A percentile compares a stretch with the other conserved stretches of the same genome.
These are phyloP conservation scores for Rhadinocentrus ornatus DNA, from an alignment of 2,797 vertebrate species.

Conservation along the genomic window DNA sequence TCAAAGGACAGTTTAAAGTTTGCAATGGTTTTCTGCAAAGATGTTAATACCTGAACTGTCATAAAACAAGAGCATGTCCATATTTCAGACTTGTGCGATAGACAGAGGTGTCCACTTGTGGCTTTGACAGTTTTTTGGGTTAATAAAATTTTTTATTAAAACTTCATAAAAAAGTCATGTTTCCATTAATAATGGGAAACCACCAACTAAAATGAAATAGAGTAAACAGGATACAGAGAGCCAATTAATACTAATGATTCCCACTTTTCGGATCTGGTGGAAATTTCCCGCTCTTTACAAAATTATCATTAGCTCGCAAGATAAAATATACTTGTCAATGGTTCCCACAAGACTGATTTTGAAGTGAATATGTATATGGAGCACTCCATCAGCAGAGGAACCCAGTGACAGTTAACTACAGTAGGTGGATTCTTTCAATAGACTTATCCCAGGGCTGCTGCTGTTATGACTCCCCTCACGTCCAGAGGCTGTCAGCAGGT, in stretches of 20 bases:
- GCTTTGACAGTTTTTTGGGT: not conserved
- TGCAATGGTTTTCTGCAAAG: too few relatives aligned
- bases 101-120: not conserved
- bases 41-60: too few relatives aligned
- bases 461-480: slow-evolving; percentile 67
- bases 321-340: not conserved
- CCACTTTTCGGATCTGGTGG: not conserved
- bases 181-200: not conserved
- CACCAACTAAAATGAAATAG: not conserved
- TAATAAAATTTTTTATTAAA: not conserved
- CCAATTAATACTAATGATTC: not conserved
- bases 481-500: slow-evolving; percentile 73
- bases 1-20: too few relatives aligned
- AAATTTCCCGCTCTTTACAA: not conserved
- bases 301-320: not conserved
- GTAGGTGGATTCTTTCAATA: slow-evolving; percentile 19
- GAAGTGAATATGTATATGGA: not conserved
- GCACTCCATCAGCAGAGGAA: slow-evolving; percentile 36
- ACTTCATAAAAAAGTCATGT: not conserved
- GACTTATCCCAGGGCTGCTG: slow-evolving; percentile 25
- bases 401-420: slow-evolving; percentile 30
- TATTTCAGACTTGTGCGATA: too few relatives aligned
- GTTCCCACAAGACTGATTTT: slow-evolving; percentile 7
- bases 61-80: too few relatives aligned
- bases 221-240: not conserved